Evolutionary conservation across 2,113 vertebrate genomes (phyloP), one percentile per base, ranked within the genome.

Genomic region (Sapayoa aenigma): DNA sequence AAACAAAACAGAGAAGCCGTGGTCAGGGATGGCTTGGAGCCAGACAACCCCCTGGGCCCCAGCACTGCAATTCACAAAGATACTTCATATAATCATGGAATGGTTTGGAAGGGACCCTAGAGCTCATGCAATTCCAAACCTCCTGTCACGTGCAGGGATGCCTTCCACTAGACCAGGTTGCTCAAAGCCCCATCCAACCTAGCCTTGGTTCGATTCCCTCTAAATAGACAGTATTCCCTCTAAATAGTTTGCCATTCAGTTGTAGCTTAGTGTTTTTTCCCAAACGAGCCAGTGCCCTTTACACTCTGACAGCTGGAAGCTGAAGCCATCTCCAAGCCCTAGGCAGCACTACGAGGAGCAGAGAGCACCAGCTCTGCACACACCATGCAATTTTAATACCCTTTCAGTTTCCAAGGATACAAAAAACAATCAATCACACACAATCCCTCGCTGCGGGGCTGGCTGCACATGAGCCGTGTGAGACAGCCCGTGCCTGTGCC

Each of bases 381-480:
- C 60, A 52, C 77, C 59, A 93, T 95, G 92, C 88, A 95, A 94
- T 94, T 93, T 96, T 95, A 93, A 90, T 96, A 95, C 80, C 87
- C 89, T 92, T 81, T 93, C 89, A 35, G 95, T 97, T 94, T 90
- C 93, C 94, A 96, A 79, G 95, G 96, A 90, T 94, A 96, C 91
- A 79, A 89, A 91, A 95, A 27, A 5, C 78, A 78, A 87, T 92
- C 94, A 82, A 80, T 94, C 79, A 24, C 27, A 14, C 33, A 59
- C 68, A 52, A 44, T 68, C 47, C 44, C 52, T 84, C 0, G 1
- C 87, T 56, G 62, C 1, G 0, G 72, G 46, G 39, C 85, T 89
- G 73, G 58, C 66, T 79, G 86, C 67, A 35, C 16, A 6, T 56
- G 47, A 80, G 72, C 85, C 68, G 24, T 78, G 59, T 4, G 5